phyloP scores from a whole-genome alignment of 2,113 vertebrate genomes.

The Tragelaphus buxtoni region DNA sequence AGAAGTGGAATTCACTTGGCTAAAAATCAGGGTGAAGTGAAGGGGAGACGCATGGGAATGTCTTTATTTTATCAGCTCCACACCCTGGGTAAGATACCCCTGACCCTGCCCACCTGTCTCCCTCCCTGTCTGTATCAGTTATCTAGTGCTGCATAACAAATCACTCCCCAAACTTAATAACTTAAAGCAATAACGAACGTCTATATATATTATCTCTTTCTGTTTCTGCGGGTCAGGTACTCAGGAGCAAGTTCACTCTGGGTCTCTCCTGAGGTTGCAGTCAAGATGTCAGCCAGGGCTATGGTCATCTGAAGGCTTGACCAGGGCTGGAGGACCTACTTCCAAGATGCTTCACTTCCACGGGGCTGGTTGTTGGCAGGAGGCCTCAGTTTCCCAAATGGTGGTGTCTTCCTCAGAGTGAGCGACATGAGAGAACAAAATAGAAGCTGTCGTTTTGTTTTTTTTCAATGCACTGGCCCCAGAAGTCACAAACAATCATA shows the following conservation, averaged over 20 bases:
- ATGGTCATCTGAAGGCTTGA: not conserved
- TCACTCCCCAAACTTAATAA: not conserved
- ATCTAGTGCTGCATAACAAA: not conserved
- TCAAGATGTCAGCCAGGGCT: not conserved
- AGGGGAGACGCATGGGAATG: accelerated
- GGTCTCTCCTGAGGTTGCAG: not conserved
- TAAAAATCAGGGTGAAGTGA: not conserved
- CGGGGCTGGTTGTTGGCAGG: not conserved
- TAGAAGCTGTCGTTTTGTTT: not conserved
- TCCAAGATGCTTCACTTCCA: not conserved
- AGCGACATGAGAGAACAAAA: not conserved
- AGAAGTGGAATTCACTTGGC: not conserved
- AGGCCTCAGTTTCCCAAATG: not conserved
- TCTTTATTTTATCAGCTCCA: not conserved
- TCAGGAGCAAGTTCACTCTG: not conserved
- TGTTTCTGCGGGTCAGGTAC: not conserved
- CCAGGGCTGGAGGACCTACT: not conserved
- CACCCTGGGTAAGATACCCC: not conserved
- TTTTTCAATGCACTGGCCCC: not conserved
- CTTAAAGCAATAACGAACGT: not conserved
- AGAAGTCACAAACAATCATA: not conserved
- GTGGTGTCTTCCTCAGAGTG: not conserved
- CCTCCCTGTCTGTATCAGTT: not conserved
- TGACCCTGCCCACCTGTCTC: not conserved
- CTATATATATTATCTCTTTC: not conserved